Conservation (phyloP, 2,797 vertebrate genomes). For the Acomys russatus region DNA sequence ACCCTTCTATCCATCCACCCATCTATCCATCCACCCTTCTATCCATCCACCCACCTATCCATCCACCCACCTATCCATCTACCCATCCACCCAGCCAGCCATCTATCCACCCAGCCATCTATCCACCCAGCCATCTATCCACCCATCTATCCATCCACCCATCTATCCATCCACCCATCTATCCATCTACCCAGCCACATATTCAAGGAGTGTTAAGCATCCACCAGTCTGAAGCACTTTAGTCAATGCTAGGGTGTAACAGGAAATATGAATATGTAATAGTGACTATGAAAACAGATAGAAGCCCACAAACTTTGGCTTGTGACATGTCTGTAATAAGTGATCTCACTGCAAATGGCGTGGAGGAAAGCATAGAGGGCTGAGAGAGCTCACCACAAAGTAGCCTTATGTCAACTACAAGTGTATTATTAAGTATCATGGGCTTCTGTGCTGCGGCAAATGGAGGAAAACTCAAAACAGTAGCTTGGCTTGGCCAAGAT, state of each 20-base stretch:
- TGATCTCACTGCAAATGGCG: neutral
- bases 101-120: neutral
- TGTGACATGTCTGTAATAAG: neutral
- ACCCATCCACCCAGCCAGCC: neutral
- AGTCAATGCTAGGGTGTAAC: neutral
- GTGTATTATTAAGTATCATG: accelerated
- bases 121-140: neutral
- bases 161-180: neutral
- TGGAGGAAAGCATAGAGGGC: neutral
- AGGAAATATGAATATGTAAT: neutral
- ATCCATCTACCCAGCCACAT: neutral
- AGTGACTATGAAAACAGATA: neutral
- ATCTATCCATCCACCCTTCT: neutral
- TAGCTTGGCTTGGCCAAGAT: neutral
- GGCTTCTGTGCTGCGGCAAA: neutral
- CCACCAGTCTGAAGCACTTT: neutral
- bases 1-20: accelerated
- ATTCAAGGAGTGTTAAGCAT: neutral
- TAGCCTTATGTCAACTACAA: neutral
- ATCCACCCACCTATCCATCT: neutral
- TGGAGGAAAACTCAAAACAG: constrained; percentile 10
- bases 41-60: neutral
- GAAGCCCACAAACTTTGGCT: neutral
- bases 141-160: neutral
- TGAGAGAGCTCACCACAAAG: neutral